These are phyloP conservation scores for Pogonomyrmex californicus DNA, from an alignment of 1,140 invertebrate species.

Conservation along the genomic window DNA sequence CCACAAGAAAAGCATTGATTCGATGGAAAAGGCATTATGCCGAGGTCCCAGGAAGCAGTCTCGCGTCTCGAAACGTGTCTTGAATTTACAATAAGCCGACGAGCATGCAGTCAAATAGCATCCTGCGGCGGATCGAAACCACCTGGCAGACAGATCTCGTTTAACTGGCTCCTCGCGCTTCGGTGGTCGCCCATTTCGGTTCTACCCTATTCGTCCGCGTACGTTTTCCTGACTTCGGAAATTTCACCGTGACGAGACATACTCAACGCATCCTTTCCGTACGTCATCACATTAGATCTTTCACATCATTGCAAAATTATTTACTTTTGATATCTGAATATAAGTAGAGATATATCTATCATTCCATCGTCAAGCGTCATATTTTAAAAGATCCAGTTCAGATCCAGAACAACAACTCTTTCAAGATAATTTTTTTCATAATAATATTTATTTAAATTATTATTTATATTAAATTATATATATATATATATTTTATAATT, in stretches of 20 bases:
- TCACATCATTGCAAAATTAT: neutral
- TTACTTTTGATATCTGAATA: neutral
- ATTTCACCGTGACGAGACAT: conserved; percentile 25
- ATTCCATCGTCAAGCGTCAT: neutral
- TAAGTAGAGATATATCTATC: no score
- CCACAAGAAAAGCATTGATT: conserved; percentile 48
- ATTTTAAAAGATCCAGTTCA: neutral
- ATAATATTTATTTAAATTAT: neutral
- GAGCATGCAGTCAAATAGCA: conserved; percentile 53
- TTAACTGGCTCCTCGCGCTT: conserved; percentile 55
- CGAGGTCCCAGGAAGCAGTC: conserved; percentile 35
- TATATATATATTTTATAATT: neutral
- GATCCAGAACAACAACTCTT: no score
- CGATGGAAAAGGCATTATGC: conserved; percentile 51
- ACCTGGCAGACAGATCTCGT: conserved; percentile 56
- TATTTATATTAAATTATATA: no score
- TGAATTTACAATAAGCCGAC: conserved; percentile 53
- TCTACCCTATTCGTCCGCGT: conserved; percentile 20
- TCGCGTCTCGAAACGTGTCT: conserved; percentile 49
- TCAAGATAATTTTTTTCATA: neutral
- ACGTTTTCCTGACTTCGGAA: conserved; percentile 42
- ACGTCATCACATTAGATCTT: neutral
- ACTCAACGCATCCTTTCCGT: neutral
- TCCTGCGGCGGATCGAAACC: conserved; percentile 53
- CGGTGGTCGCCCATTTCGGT: conserved; percentile 18